Evolutionary conservation across 2,888 invertebrate species (phyloP), one percentile per base, ranked within the genome.

Genomic region (Agonum fuliginosum): DNA sequence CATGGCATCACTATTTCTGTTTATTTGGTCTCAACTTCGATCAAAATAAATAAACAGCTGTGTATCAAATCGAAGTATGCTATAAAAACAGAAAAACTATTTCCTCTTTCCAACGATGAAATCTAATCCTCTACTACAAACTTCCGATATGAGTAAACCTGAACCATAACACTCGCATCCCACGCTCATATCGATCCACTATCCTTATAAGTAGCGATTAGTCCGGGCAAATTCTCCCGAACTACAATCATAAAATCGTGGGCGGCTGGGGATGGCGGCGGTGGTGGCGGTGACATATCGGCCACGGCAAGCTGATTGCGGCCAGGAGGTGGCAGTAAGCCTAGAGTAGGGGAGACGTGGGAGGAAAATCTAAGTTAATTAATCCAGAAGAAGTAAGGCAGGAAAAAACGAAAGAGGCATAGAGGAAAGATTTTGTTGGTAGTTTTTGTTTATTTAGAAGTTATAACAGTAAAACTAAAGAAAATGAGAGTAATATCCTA

Each of bases 241-340:
- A 73, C 54, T 73, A 73, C 58, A 73, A 73, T 58, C 73, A 73
- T 73, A 73, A 73, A 73, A 73, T 73, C 73, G 54, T n/a, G 41
- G 24, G 8, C 12, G 30, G 27, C 30, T n/a, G 14, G 8, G 30
- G 17, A 4, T 46, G 46, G 46, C 10, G 30, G 27, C 30, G 30
- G 14, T 4, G 30, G 17, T 10, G 22, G 14, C 2, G 62, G 62
- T 24, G 30, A 72, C 72, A 72, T 37, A 58, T 58, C 54, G 54
- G 41, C 30, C 10, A 14, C 27, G 51, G 30, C 48, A 12, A 46
- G 46, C 8, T 72, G 71, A 72, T 72, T 72, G 71, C 71, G 71
- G 73, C 22, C 19, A 17, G 8, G 30, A 12, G 37, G 41, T 30
- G 30, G 51, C 6, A 54, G 2, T n/a, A n/a, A n/a, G n/a, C n/a